Conservation (phyloP, 1,140 invertebrate genomes). For the Heliothis subflexa region DNA sequence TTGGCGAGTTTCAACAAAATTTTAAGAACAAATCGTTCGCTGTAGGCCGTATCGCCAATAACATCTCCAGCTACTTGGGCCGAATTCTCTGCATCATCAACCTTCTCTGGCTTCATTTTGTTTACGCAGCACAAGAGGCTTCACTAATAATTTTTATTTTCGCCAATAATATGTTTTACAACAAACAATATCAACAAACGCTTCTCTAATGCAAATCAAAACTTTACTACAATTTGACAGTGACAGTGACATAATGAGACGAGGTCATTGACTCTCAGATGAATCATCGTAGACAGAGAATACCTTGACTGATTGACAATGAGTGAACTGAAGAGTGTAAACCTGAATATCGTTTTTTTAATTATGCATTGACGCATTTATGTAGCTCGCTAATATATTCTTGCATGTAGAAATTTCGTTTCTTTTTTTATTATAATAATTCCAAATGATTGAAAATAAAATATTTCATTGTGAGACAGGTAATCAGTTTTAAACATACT, state of each 20-base stretch:
- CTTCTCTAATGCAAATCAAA: background rate
- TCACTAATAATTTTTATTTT: slow-evolving; percentile 1
- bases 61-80: slow-evolving; percentile 87
- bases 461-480: too few species aligned
- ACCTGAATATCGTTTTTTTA: too few species aligned
- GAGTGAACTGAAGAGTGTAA: too few species aligned
- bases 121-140: background rate
- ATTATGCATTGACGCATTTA: too few species aligned
- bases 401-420: too few species aligned
- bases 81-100: slow-evolving; percentile 56
- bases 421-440: too few species aligned
- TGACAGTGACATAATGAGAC: background rate
- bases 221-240: background rate
- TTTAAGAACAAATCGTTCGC: slow-evolving; percentile 90
- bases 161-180: background rate
- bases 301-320: too few species aligned
- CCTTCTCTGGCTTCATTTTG: slow-evolving; percentile 73
- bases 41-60: slow-evolving; percentile 91
- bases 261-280: background rate
- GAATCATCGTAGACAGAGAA: too few species aligned
- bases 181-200: background rate
- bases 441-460: too few species aligned
- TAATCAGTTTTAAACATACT: too few species aligned
- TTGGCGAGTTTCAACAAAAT: slow-evolving; percentile 87
- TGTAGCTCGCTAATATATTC: too few species aligned